Evolutionary conservation across 2,888 invertebrate genomes (phyloP).

Genomic region (Epistrophella euchroma): DNA sequence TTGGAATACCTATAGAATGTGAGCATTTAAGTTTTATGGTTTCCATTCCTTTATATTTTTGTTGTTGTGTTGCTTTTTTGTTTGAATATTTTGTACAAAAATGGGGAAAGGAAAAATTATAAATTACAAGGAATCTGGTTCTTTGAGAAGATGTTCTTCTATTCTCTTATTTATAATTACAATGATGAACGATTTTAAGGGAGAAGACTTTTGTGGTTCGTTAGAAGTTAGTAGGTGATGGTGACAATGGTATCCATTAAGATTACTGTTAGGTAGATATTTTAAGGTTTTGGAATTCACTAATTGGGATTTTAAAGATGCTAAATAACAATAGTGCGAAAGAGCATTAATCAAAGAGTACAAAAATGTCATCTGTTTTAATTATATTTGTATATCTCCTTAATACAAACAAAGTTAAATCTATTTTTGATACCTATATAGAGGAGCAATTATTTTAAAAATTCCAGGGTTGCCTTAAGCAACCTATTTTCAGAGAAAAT

Average conservation of each 20-base stretch:
- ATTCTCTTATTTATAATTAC: conserved; percentile 21
- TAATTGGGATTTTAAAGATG: conserved; percentile 51
- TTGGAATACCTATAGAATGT: conserved; percentile 39
- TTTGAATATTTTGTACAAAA: not conserved
- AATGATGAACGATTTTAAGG: conserved; percentile 38
- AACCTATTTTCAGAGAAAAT: too few species aligned
- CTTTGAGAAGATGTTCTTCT: conserved; percentile 3
- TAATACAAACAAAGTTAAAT: too few species aligned
- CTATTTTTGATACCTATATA: too few species aligned
- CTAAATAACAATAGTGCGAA: not conserved
- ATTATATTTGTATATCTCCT: too few species aligned
- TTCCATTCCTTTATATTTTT: conserved; percentile 58
- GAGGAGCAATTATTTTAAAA: too few species aligned
- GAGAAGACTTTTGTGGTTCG: conserved; percentile 33
- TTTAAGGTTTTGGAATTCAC: conserved; percentile 54
- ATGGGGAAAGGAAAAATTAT: conserved; percentile 26
- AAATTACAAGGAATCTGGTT: conserved; percentile 64
- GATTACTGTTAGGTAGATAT: conserved; percentile 44
- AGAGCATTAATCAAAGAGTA: not conserved
- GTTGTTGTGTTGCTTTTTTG: conserved; percentile 22
- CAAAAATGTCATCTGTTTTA: not conserved
- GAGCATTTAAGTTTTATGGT: conserved; percentile 66
- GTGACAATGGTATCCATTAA: conserved; percentile 49
- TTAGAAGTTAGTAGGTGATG: conserved; percentile 12
- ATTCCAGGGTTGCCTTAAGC: too few species aligned